Evolutionary conservation across 1,140 invertebrate species (phyloP).

Genomic region (Dendrolimus punctatus): DNA sequence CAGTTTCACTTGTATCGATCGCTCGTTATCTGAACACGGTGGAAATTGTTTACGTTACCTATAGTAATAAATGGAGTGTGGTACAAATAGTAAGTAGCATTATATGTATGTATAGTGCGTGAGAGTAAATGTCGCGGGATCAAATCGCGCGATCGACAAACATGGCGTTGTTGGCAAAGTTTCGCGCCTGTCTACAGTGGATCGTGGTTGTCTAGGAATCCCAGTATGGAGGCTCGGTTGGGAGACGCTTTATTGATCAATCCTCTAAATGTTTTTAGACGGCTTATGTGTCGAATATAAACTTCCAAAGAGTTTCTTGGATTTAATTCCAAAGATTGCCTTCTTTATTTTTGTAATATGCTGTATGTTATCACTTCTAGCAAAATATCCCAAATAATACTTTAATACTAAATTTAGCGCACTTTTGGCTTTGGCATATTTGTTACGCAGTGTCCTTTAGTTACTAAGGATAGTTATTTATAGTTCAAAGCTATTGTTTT

Average conservation of each 20-base stretch:
- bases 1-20: slow-evolving; percentile 45
- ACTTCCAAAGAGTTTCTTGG: no score
- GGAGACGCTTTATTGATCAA: slow-evolving; percentile 35
- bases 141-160: not conserved
- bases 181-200: slow-evolving; percentile 32
- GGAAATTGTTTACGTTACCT: slow-evolving; percentile 35
- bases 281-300: slow-evolving; percentile 17
- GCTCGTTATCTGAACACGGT: slow-evolving; percentile 23
- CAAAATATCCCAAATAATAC: no score
- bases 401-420: no score
- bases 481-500: no score
- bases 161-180: slow-evolving; percentile 10
- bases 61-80: slow-evolving; percentile 21
- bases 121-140: not conserved
- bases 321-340: no score
- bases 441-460: no score
- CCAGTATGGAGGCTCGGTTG: slow-evolving; percentile 10
- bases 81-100: slow-evolving; percentile 10
- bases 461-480: no score
- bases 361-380: no score
- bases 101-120: slow-evolving; percentile 6
- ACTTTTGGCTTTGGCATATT: no score
- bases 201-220: slow-evolving; percentile 5
- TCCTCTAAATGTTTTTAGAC: slow-evolving; percentile 23
- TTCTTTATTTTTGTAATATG: no score